These are phyloP conservation scores for Ceratitis capitata DNA, from an alignment of 1,140 invertebrate genomes.

Conservation along the genomic window DNA sequence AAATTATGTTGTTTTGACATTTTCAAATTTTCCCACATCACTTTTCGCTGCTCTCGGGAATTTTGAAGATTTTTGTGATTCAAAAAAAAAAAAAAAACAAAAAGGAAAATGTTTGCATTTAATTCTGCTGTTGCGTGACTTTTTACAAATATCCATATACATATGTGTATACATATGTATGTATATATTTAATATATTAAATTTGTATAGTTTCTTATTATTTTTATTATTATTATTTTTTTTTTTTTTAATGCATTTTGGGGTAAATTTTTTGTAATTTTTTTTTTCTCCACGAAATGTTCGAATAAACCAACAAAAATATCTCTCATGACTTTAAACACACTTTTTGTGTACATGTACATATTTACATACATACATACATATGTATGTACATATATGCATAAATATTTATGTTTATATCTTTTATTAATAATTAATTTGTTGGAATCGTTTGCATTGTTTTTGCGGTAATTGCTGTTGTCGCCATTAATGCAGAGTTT, in stretches of 20 bases:
- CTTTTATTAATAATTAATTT: conserved; percentile 27
- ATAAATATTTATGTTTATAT: not conserved
- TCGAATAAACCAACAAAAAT: not conserved
- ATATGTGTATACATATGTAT: no score
- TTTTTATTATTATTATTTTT: not conserved
- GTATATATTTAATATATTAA: no score
- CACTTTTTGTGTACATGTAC: not conserved
- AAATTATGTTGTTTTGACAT: not conserved
- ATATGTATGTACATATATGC: not conserved
- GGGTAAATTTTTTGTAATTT: not conserved
- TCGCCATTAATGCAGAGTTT: not conserved
- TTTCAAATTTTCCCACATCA: not conserved
- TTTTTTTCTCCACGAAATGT: no score
- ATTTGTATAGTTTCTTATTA: not conserved
- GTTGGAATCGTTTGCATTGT: not conserved
- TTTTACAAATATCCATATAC: no score
- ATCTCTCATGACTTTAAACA: no score
- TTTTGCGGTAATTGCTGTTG: not conserved
- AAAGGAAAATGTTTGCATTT: no score
- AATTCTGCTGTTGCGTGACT: no score
- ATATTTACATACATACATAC: not conserved
- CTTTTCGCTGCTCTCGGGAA: not conserved
- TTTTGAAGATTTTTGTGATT: not conserved
- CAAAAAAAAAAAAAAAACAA: no score
- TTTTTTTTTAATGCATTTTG: not conserved